These are phyloP conservation scores for Eupithecia tripunctaria DNA, from an alignment of 2,888 invertebrate species.

Conservation along the genomic window DNA sequence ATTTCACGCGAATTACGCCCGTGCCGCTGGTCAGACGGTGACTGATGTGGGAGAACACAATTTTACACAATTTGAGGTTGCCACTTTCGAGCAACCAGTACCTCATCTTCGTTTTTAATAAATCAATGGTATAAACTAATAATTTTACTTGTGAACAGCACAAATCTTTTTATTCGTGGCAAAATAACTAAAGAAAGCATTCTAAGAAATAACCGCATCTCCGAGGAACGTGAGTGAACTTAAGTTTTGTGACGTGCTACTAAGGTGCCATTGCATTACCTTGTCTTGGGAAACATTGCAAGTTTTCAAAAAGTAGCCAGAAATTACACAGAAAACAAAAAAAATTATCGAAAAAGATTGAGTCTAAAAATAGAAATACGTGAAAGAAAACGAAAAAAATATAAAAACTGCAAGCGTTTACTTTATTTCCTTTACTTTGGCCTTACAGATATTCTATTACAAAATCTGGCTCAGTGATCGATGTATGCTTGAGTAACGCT, in stretches of 20 bases:
- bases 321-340: not conserved
- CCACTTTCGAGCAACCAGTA: no score
- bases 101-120: no score
- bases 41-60: no score
- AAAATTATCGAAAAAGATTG: not conserved
- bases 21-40: no score
- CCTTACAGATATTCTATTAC: no score
- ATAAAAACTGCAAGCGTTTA: no score
- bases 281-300: slow-evolving; percentile 16
- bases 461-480: not conserved
- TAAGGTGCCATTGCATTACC: slow-evolving; percentile 36
- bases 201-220: slow-evolving; percentile 16
- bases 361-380: no score
- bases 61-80: no score
- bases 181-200: not conserved
- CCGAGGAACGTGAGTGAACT: slow-evolving; percentile 42
- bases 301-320: not conserved
- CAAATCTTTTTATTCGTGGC: not conserved
- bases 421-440: no score
- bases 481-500: not conserved
- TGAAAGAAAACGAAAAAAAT: no score
- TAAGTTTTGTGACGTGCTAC: slow-evolving; percentile 33
- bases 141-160: not conserved
- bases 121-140: no score
- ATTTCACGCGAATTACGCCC: no score